Base-by-base conservation (phyloP, 1,140 invertebrate species). In the Cydia strobilella region DNA sequence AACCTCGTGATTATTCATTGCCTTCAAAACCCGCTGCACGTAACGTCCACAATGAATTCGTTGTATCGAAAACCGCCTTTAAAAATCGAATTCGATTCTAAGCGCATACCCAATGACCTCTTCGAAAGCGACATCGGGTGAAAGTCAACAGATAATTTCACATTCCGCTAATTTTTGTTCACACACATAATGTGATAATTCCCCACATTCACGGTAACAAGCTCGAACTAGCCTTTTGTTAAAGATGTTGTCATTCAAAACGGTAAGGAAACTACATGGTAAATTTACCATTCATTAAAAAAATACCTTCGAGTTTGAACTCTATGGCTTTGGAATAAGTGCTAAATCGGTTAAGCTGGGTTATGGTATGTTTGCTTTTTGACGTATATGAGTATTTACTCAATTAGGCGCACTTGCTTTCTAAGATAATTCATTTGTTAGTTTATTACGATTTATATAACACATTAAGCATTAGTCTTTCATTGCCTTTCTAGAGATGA, bases 151-250 rank as follows among this genome's bases (percentile, higher is more conserved):
- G 59, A 65, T 76, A 86, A 84, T 82, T 85, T 86, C 86, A 85
- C 82, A 83, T 84, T 82, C 78, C 69, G 73, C 75, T 76, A 86
- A 81, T 54, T 78, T 48, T 75, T 78, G 74, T 88, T 88, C 85
- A 86, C 86, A 86, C 86, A 88, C 84, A 80, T 82, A 83, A 85
- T 84, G 81, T 84, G 81, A 82, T 88, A 85, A 86, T 84, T 81
- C 35, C 63, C 75, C 20, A 66, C 77, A 69, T 83, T 85, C 79
- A 82, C 74, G 78, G 76, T 81, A 82, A 86, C 79, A 82, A 80
- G 45, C 84, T 80, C 75, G 75, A 86, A 86, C 73, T 71, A 25
- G 35, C 48, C 65, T 76, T 77, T 85, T 80, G 84, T 84, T 81
- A 81, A 76, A 75, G 72, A 81, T 82, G 80, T 82, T 81, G 80